Evolutionary conservation across 1,140 invertebrate genomes (phyloP).

Genomic region (Drosophila orosa): DNA sequence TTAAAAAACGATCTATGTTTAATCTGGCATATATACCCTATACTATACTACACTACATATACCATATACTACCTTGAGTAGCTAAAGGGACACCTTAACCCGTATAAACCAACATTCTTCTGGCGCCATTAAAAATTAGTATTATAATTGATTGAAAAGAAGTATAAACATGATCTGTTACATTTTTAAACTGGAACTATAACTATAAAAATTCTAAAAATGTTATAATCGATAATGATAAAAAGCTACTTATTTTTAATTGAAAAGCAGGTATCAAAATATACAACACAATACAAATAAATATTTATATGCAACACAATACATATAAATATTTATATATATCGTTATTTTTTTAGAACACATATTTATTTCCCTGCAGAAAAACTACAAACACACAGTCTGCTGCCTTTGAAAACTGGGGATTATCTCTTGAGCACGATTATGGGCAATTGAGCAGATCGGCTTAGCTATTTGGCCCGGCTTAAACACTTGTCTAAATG

Average conservation of each 20-base stretch:
- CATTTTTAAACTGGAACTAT: neutral
- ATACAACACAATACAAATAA: neutral
- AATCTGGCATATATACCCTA: no score
- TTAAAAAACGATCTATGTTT: neutral
- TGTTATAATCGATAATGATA: neutral
- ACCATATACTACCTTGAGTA: no score
- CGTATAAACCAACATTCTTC: neutral
- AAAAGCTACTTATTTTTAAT: neutral
- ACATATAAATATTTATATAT: no score
- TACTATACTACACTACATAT: no score
- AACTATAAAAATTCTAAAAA: neutral
- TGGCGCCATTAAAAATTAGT: neutral
- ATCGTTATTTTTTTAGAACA: no score
- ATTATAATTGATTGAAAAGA: neutral
- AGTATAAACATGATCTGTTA: neutral
- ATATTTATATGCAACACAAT: no score
- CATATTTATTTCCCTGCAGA: neutral
- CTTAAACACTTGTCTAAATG: conserved; percentile 67
- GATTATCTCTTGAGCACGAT: conserved; percentile 53
- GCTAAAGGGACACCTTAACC: no score
- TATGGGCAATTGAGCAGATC: conserved; percentile 63
- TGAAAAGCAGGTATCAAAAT: neutral
- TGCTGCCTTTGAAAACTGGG: conserved; percentile 23
- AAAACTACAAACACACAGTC: neutral
- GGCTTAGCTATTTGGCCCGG: conserved; percentile 63